A percentile compares a stretch with the other conserved stretches of the same genome.
These are phyloP conservation scores for Lasioglossum calceatum DNA, from an alignment of 2,888 invertebrate genomes.

Conservation along the genomic window DNA sequence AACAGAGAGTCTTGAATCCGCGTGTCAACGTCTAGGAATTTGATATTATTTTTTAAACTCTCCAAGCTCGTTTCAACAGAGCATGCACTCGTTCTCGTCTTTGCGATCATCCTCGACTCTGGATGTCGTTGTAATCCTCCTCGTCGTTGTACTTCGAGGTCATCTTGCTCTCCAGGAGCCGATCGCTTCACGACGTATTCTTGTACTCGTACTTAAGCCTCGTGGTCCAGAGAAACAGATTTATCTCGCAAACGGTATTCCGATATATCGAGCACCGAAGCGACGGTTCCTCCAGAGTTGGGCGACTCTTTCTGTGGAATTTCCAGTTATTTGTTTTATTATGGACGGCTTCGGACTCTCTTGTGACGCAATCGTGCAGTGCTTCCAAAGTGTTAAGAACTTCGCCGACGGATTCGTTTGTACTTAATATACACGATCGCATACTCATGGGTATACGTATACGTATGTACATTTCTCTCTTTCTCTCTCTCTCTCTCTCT, in stretches of 20 bases:
- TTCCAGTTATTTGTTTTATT: background rate
- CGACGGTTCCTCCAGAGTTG: background rate
- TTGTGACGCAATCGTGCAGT: background rate
- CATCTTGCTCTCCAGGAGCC: background rate
- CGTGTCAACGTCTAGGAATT: background rate
- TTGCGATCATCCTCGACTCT: too few relatives aligned
- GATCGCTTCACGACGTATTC: background rate
- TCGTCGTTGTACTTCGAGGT: background rate
- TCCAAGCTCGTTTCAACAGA: background rate
- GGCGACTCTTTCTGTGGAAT: background rate
- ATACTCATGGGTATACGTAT: background rate
- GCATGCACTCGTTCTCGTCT: background rate
- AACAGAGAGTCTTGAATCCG: background rate
- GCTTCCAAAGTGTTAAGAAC: background rate
- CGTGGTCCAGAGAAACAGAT: background rate
- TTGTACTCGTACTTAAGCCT: slow-evolving; percentile 8
- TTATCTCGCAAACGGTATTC: background rate
- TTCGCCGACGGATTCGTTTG: slow-evolving; percentile 15
- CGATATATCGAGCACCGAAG: background rate
- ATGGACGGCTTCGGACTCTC: background rate
- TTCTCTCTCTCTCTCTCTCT: too few relatives aligned
- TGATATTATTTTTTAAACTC: background rate
- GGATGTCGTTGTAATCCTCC: background rate
- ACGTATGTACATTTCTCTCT: background rate
- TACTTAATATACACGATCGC: slow-evolving; percentile 37